Evolutionary conservation across 2,113 vertebrate species (phyloP), one percentile per base, ranked within the genome.

Genomic region (Tonatia bakeri): DNA sequence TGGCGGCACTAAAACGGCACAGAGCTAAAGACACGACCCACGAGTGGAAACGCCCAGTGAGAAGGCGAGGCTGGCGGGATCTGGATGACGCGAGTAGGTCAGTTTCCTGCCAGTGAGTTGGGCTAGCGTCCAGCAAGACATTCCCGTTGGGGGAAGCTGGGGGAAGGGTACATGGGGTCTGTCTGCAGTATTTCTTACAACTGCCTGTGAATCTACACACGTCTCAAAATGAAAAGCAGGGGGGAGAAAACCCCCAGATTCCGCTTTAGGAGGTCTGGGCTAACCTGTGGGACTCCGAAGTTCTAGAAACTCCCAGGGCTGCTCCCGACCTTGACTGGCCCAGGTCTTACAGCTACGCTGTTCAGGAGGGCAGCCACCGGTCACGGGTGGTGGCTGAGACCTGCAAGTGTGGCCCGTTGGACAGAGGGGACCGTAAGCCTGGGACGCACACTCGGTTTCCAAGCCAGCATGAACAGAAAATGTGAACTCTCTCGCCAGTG

Each of bases 371-470:
- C 3, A 36, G 61, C 24, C 4, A 16, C 36, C 1, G 1, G 20
- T 33, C 64, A 10, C 1, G 4, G 28, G n/a, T 3, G 10, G 19
- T 3, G 8, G 2, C 1, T 4, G 11, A 28, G 45, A n/a, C 0
- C 17, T 26, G 11, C 43, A 6, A 19, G 26, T 2, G 7, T 16
- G 36, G 61, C 70, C 33, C 0, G 19, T 28, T 17, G 3, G 45
- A 64, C 1, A 9, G 61, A 52, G 16, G 43, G 45, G 3, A 16
- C 28, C 0, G 0, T 2, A 47, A 14, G 5, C 19, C 14, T 3
- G 28, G 12, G 50, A 33, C 9, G 7, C 43, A 28, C 1, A 0
- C 10, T 36, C 26, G 52, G 45, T 45, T 93, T 83, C 14, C 4
- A 73, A 72, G 70, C 59, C 56, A 14, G 47, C 16, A 26, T n/a